Evolutionary conservation across 2,113 vertebrate genomes (phyloP).

Genomic region (Orientallactaga bullata): DNA sequence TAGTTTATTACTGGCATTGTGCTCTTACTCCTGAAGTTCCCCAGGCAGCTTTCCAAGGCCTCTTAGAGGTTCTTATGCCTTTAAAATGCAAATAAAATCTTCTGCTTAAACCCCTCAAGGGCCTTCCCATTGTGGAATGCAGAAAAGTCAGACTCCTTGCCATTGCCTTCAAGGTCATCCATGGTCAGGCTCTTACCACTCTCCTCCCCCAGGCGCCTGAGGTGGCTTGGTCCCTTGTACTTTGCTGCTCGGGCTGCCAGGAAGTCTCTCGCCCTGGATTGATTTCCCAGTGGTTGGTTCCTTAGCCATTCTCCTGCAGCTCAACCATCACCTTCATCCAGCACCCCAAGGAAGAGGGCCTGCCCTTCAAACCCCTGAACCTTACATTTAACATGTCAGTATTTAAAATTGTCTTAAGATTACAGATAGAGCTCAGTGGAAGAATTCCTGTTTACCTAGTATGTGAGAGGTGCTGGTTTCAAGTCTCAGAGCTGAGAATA

Average conservation of each 20-base stretch:
- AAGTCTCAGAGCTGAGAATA: not conserved
- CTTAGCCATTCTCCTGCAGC: not conserved
- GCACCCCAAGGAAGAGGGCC: not conserved
- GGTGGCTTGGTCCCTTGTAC: not conserved
- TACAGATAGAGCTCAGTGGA: not conserved
- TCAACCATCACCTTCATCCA: not conserved
- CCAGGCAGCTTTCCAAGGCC: not conserved
- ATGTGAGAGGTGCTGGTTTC: not conserved
- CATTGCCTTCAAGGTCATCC: not conserved
- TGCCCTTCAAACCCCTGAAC: not conserved
- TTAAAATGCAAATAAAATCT: conserved; percentile 52
- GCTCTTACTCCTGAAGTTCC: not conserved
- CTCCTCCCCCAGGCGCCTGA: not conserved
- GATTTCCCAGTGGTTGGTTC: not conserved
- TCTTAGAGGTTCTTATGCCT: not conserved
- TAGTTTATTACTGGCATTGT: not conserved
- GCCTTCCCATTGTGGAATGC: not conserved
- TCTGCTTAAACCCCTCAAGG: not conserved
- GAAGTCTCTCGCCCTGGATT: not conserved
- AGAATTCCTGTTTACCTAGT: not conserved
- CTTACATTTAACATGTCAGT: not conserved
- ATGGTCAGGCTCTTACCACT: not conserved
- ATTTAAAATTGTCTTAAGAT: not conserved
- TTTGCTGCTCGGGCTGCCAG: not conserved
- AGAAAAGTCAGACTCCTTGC: not conserved